These are phyloP conservation scores for Bradynema listronoti DNA, from an alignment of 1,140 invertebrate genomes.

Conservation along the genomic window DNA sequence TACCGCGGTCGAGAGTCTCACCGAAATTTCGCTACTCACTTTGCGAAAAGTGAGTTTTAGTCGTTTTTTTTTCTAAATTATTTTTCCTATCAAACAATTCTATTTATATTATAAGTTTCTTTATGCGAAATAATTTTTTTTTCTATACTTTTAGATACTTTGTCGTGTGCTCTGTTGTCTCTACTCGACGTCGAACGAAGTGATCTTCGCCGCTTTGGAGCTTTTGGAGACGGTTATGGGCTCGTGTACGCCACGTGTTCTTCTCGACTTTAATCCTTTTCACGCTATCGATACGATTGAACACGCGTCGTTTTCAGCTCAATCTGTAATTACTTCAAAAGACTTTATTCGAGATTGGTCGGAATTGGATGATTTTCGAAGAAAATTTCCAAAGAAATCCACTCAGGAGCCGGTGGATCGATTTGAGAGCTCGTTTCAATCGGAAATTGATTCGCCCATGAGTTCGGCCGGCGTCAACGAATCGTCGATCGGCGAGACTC, in stretches of 20 bases:
- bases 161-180: slow-evolving; percentile 26
- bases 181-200: slow-evolving; percentile 20
- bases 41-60: slow-evolving; percentile 18
- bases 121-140: slow-evolving; percentile 10
- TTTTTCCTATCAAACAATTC: slow-evolving; percentile 11
- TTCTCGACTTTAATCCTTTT: slow-evolving; percentile 6
- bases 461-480: too few relatives aligned
- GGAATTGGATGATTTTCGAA: too few relatives aligned
- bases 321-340: too few relatives aligned
- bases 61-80: background rate
- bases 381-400: too few relatives aligned
- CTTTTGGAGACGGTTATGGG: slow-evolving; percentile 11
- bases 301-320: too few relatives aligned
- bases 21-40: slow-evolving; percentile 2
- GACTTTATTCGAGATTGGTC: too few relatives aligned
- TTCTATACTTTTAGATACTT: slow-evolving; percentile 10
- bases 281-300: too few relatives aligned
- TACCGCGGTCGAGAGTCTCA: slow-evolving; percentile 18
- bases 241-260: background rate
- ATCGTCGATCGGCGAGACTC: too few relatives aligned
- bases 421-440: too few relatives aligned
- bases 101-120: too few relatives aligned
- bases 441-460: too few relatives aligned
- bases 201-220: slow-evolving; percentile 21
- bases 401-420: too few relatives aligned